phyloP scores from a whole-genome alignment of 2,888 invertebrate species.

The Priocnemis perturbator region DNA sequence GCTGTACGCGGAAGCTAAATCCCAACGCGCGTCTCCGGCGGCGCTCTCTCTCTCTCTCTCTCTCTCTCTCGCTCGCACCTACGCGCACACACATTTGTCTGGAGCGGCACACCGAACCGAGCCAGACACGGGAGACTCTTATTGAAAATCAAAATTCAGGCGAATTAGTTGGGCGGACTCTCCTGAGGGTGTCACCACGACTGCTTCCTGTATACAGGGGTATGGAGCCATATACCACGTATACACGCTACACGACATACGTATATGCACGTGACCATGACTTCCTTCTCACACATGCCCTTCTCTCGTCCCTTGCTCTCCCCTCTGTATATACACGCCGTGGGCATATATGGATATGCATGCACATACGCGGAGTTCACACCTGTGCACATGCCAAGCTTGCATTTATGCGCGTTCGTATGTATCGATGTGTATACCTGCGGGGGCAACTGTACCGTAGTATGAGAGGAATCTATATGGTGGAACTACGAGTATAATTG shows the following conservation, averaged over 20 bases:
- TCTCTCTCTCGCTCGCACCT: conserved; percentile 20
- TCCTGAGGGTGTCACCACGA: conserved; percentile 2
- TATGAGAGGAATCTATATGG: conserved; percentile 7
- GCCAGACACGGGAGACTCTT: conserved; percentile 51
- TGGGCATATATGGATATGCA: background rate
- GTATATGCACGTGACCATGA: too few species aligned
- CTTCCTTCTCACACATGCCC: background rate
- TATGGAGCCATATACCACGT: background rate
- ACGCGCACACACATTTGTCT: conserved; percentile 22
- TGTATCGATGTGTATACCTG: background rate
- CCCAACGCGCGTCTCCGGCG: conserved; percentile 65
- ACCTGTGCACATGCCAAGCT: conserved; percentile 6
- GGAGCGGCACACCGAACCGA: conserved; percentile 25
- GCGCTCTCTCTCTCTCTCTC: conserved; percentile 23
- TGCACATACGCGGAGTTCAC: conserved; percentile 23
- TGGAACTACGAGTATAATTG: conserved; percentile 42
- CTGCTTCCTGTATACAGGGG: background rate
- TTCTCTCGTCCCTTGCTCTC: background rate
- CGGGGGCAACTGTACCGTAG: too few species aligned
- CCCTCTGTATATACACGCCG: background rate
- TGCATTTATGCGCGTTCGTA: background rate
- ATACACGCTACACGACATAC: conserved; percentile 4
- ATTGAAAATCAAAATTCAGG: conserved; percentile 74
- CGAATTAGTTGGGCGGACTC: conserved; percentile 61
- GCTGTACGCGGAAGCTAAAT: conserved; percentile 73